Base-by-base conservation (phyloP, 2,888 invertebrate species). In the Lasioglossum morio region DNA sequence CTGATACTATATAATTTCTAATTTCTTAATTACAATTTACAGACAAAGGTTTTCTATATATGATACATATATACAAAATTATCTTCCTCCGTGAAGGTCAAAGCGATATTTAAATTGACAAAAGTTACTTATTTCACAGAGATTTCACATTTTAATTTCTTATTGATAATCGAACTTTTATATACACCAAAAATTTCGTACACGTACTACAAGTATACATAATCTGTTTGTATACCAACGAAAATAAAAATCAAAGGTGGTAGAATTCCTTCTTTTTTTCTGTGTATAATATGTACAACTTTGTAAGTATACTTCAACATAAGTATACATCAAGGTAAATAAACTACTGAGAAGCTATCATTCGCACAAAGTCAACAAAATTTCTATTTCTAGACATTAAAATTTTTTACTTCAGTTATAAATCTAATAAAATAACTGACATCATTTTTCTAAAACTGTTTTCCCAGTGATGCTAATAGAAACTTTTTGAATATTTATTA, bases 321-420 rank as follows among this genome's bases (percentile, higher is more conserved):
- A 85, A 79, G 72, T 85, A 85, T 86, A 86, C 77, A 72, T 46
- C 23, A 77, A 77, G 77, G 23, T 69, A 86, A 80, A 72, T 79
- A 63, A 82, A 81, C 70, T 86, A 87, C 72, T 83, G 81, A 83
- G 81, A 87, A 86, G 81, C 79, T 83, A 87, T 81, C 53, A 81
- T 81, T 83, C 57, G 69, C 83, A 83, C 10, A 40, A 79, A 63
- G 77, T 70, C 72, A 86, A 72, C 5, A 77, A 57, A 80, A 53
- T 79, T 14, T 83, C 37, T 80, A 34, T 23, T 66, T 76, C 60
- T 81, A 57, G 40, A 70, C 30, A n/a, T 34, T 5, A 63, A 74
- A 69, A 48, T 75, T 74, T 43, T 57, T 43, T 7, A 76, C 75
- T 74, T 27, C 27, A 63, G 43, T 19, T 75, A 76, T 34, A 53